Base-by-base conservation (phyloP, 2,888 invertebrate genomes). In the Ormyrus thymus region DNA sequence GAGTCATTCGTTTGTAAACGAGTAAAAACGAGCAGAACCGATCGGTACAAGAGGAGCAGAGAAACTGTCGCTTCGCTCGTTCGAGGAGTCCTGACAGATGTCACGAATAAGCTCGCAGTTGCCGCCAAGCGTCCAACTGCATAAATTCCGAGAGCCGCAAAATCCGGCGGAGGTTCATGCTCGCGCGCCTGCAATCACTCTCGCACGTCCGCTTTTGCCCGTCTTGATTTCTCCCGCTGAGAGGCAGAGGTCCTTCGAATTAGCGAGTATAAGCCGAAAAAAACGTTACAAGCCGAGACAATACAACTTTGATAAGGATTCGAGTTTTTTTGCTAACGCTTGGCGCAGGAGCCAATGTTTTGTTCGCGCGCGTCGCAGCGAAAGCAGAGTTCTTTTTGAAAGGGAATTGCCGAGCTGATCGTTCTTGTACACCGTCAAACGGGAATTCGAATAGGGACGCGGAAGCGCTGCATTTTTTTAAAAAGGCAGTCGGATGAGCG, bases 241-340 rank as follows among this genome's bases (percentile, higher is more conserved):
- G 45, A 51, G 13, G 46, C n/a, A 29, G 29, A 4, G 29, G 4
- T 29, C 1, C 29, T 56, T 46, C 8, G 43, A 9, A n/a, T 29
- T 29, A 50, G 58, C 45, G 59, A n/a, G 58, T 72, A 72, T n/a
- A n/a, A n/a, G n/a, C 59, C 53, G 13, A 59, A 78, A 29, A 58
- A 68, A 53, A n/a, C n/a, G n/a, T n/a, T 43, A 59, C 68, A 72
- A 75, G 46, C 45, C 53, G 43, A 74, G 76, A 80, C 76, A 80
- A 80, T 77, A 79, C 77, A 74, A 77, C 51, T 77, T 80, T 80
- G 73, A 77, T 80, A 80, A 80, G 65, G 70, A 13, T n/a, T n/a
- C 51, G 9, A 66, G 29, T 66, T 68, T 61, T 61, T 76, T 75
- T 68, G 56, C 48, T 75, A 59, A 79, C 6, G 45, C 61, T 55